Evolutionary conservation across 2,113 vertebrate genomes (phyloP), one percentile per base, ranked within the genome.

Genomic region (Micronisus gabar): DNA sequence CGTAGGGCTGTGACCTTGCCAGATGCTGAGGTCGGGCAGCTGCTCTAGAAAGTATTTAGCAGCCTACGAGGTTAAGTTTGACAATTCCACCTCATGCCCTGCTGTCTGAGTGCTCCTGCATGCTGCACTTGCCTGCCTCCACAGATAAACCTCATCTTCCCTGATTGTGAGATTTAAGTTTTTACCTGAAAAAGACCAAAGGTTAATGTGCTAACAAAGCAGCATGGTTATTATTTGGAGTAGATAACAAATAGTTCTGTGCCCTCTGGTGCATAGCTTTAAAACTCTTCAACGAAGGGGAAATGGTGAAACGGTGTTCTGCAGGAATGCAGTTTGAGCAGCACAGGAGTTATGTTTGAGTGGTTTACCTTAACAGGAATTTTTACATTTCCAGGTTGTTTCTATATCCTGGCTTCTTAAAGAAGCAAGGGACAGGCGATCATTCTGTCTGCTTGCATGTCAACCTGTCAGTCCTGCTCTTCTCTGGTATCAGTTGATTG

Each of bases 131-230:
- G 2, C 81, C 86, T 89, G 72, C 81, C 62, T 82, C 53, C 30
- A 10, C 2, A 56, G 93, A 88, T 87, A 97, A 96, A 89, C 34
- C 53, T 95, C 81, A 73, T 82, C 74, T 75, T 95, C 66, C 29
- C 83, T 75, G 89, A 95, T 76, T 82, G 89, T 1, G n/a, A 82
- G 89, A 87, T 82, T 65, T 67, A 48, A 85, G 93, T 65, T 93
- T 94, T 75, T 58, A 85, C 93, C 86, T 82, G 84, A 73, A 58
- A 89, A 87, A 81, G 84, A 84, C 47, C 78, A 82, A 95, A 94
- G 95, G 93, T 94, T 95, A 97, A 96, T 76, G 81, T 67, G 53
- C 86, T 87, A 95, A 97, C 81, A 95, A 91, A 95, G 91, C 73
- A 85, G 66, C 23, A 22, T 72, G 50, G 65, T 89, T 95, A 83